Percentiles rank a stretch among this genome's conserved stretches.
Evolutionary conservation across 2,797 vertebrate species (phyloP).

Genomic region (Danio albolineatus): DNA sequence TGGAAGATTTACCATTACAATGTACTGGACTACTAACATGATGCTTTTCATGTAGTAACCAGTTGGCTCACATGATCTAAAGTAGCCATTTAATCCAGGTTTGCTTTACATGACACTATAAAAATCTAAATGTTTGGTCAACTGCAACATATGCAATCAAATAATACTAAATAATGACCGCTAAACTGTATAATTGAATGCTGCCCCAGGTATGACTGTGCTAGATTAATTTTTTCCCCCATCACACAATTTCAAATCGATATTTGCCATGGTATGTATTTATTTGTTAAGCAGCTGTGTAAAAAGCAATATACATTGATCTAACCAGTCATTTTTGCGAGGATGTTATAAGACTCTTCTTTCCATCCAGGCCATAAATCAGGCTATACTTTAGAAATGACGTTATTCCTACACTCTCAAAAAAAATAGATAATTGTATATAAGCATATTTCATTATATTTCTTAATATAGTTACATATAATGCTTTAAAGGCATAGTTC

Average conservation of each 20-base stretch:
- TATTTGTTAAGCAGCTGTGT: neutral
- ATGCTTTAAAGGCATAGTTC: too few species aligned
- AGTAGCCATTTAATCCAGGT: conserved; percentile 2
- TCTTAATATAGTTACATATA: too few species aligned
- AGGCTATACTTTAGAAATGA: neutral
- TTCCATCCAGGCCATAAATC: neutral
- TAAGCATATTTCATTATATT: too few species aligned
- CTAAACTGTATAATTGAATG: too few species aligned
- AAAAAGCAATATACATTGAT: neutral
- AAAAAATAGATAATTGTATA: too few species aligned
- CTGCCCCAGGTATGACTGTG: neutral
- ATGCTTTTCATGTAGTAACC: conserved; percentile 11
- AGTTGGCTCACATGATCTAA: neutral
- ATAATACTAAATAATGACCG: too few species aligned
- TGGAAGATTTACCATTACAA: too few species aligned
- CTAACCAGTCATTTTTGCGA: too few species aligned
- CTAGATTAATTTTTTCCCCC: neutral
- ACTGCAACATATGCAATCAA: too few species aligned
- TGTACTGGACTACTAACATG: conserved; percentile 4
- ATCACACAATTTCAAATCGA: neutral
- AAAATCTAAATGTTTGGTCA: too few species aligned
- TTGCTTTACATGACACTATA: too few species aligned
- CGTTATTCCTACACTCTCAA: too few species aligned
- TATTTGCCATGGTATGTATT: neutral
- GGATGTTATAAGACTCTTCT: neutral